Conservation (phyloP, 2,888 invertebrate species). For the Gibbula magus region DNA sequence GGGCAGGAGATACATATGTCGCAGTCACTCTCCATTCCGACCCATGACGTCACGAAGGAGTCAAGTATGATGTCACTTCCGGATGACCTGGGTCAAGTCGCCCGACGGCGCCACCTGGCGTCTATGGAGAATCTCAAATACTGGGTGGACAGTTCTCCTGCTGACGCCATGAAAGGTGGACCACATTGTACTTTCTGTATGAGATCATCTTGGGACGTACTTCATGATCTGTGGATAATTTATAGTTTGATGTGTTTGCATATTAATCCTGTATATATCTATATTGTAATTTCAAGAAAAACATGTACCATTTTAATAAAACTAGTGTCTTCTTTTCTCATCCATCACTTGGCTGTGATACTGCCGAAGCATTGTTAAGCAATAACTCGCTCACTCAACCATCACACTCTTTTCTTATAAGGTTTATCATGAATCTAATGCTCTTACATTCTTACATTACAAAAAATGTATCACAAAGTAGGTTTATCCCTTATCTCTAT, state of each 20-base stretch:
- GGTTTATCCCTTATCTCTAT: background rate
- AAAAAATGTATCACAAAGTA: background rate
- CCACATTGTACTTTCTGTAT: background rate
- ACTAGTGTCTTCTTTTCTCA: too few species aligned
- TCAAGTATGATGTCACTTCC: background rate
- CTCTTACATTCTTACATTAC: background rate
- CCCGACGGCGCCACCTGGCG: conserved; percentile 5
- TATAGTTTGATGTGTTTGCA: too few species aligned
- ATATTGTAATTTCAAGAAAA: too few species aligned
- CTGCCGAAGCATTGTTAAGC: too few species aligned
- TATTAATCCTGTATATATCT: too few species aligned
- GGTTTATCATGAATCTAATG: too few species aligned
- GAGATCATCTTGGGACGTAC: background rate
- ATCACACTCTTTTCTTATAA: too few species aligned
- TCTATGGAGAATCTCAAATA: conserved; percentile 22
- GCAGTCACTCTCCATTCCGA: background rate
- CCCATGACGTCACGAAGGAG: background rate
- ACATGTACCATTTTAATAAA: too few species aligned
- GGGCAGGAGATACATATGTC: background rate
- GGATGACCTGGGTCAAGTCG: background rate
- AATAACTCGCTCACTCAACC: too few species aligned
- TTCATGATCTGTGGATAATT: background rate
- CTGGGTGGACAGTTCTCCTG: conserved; percentile 10
- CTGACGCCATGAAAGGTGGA: background rate
- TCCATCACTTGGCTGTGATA: too few species aligned